Conservation (phyloP, 2,113 vertebrate species). For the Dipodomys stephensi region DNA sequence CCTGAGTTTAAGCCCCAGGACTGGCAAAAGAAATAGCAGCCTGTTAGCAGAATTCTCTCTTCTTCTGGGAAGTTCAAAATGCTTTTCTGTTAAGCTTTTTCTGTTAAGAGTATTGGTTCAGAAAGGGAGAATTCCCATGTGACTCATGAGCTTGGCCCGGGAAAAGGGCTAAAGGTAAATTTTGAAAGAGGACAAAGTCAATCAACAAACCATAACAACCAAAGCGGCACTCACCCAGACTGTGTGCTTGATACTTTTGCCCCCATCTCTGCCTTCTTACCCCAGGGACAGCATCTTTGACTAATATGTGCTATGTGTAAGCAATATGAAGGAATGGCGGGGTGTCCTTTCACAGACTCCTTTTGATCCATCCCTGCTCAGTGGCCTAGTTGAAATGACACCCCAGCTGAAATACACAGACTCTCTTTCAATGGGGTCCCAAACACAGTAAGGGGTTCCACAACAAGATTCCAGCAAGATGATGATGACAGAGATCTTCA, state of each 20-base stretch:
- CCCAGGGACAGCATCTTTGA: not conserved
- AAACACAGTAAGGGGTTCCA: not conserved
- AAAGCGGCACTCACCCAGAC: not conserved
- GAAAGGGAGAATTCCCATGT: not conserved
- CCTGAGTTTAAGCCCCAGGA: not conserved
- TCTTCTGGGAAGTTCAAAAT: not conserved
- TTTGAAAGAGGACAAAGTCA: not conserved
- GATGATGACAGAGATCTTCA: not conserved
- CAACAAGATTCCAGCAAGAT: not conserved
- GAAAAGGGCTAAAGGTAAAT: not conserved
- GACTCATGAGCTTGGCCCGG: not conserved
- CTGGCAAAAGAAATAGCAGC: too few species aligned
- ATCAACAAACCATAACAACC: not conserved
- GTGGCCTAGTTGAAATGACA: not conserved
- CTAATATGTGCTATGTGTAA: not conserved
- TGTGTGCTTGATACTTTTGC: not conserved
- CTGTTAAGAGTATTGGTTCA: not conserved
- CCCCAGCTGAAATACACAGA: not conserved
- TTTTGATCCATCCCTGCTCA: not conserved
- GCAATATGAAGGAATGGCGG: not conserved
- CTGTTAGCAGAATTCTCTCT: not conserved
- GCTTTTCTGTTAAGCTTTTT: not conserved
- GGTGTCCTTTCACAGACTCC: not conserved
- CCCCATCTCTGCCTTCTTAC: not conserved
- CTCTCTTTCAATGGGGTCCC: not conserved